Conservation (phyloP, 2,888 invertebrate genomes). For the Caradrina kadenii region DNA sequence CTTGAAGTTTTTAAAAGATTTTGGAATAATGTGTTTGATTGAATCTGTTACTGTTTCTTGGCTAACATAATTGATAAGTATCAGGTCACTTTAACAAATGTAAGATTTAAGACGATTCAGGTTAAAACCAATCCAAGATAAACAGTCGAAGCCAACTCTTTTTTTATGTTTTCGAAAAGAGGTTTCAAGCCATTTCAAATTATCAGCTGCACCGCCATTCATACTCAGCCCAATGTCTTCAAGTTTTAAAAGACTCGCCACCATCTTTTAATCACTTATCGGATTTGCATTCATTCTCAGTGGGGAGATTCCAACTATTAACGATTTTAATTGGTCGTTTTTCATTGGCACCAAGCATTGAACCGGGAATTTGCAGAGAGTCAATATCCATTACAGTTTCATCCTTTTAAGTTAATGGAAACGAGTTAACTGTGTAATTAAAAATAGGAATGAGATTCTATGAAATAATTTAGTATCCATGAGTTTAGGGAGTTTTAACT, state of each 20-base stretch:
- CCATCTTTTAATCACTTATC: constrained; percentile 55
- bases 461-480: constrained; percentile 8
- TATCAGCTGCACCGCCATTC: not conserved
- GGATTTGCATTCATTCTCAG: constrained; percentile 52
- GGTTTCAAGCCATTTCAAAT: constrained; percentile 1
- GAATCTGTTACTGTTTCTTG: not conserved
- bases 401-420: constrained; percentile 45
- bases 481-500: not conserved
- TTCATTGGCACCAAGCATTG: constrained; percentile 49
- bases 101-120: too few species aligned
- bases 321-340: constrained; percentile 34
- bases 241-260: constrained; percentile 48
- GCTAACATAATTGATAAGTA: not conserved
- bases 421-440: constrained; percentile 8
- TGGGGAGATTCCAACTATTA: constrained; percentile 52
- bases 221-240: constrained; percentile 9
- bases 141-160: not conserved
- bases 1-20: constrained; percentile 55
- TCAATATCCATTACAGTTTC: constrained; percentile 52
- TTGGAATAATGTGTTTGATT: constrained; percentile 5
- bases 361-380: constrained; percentile 36
- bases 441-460: constrained; percentile 11
- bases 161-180: not conserved
- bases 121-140: not conserved
- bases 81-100: not conserved